Conservation (phyloP, 2,888 invertebrate species). For the Tigriopus californicus region DNA sequence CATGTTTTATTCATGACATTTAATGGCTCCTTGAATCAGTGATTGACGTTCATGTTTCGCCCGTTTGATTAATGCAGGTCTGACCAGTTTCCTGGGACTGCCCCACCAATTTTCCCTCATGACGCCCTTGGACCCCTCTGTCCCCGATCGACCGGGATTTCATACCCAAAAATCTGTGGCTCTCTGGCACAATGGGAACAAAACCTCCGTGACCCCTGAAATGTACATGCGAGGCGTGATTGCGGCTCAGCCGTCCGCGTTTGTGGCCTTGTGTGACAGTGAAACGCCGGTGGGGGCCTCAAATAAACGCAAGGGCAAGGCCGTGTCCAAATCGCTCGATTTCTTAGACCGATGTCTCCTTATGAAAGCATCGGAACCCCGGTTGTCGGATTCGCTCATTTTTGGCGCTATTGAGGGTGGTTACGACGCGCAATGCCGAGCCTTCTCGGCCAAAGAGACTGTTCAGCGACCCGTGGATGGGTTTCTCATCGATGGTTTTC, state of each 20-base stretch:
- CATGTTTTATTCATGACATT: too few relatives aligned
- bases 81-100: too few relatives aligned
- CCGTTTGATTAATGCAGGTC: too few relatives aligned
- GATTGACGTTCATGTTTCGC: too few relatives aligned
- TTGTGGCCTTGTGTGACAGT: constrained; percentile 58
- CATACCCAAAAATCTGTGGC: neutral
- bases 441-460: constrained; percentile 37
- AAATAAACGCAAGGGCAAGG: constrained; percentile 47
- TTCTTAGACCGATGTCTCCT: constrained; percentile 50
- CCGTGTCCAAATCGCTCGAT: constrained; percentile 44
- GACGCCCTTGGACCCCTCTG: neutral
- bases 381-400: constrained; percentile 27
- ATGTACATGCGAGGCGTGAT: constrained; percentile 55
- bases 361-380: constrained; percentile 37
- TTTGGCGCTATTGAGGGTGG: constrained; percentile 58
- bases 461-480: constrained; percentile 39
- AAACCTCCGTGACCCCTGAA: neutral
- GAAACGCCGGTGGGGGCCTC: constrained; percentile 46
- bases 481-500: constrained; percentile 61
- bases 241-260: constrained; percentile 56
- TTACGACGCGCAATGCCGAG: constrained; percentile 41
- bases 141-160: neutral
- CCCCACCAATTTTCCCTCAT: neutral
- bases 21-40: too few relatives aligned
- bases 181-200: neutral